A percentile compares a stretch with the other conserved stretches of the same genome.
These are phyloP conservation scores for Seriola aureovittata DNA, from an alignment of 2,113 vertebrate species.

Conservation along the genomic window DNA sequence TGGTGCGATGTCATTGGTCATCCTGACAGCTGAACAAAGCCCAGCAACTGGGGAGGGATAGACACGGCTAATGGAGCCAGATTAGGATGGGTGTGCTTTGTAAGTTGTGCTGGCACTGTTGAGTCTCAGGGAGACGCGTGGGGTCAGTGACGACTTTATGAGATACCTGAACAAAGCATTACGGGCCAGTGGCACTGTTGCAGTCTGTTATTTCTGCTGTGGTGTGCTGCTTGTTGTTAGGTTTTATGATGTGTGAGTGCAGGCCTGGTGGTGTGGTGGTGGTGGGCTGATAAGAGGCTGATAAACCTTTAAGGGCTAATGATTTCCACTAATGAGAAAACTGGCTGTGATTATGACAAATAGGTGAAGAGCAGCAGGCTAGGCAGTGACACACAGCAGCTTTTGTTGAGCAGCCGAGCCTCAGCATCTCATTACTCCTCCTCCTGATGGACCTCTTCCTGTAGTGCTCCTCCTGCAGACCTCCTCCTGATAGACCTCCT, in stretches of 20 bases:
- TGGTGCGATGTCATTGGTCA: constrained; percentile 81
- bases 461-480: constrained; percentile 57
- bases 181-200: constrained; percentile 71
- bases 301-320: constrained; percentile 95
- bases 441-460: constrained; percentile 81
- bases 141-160: constrained; percentile 55
- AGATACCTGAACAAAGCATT: constrained; percentile 84
- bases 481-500: constrained; percentile 22
- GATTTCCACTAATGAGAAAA: constrained; percentile 98
- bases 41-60: constrained; percentile 71
- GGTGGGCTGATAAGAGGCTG: constrained; percentile 81
- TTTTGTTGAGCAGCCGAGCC: constrained; percentile 90
- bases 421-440: constrained; percentile 94
- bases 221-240: constrained; percentile 9
- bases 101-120: constrained; percentile 70
- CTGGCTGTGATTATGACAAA: constrained; percentile 96
- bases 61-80: constrained; percentile 75
- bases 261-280: constrained; percentile 52
- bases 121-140: constrained; percentile 65
- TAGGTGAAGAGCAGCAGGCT: constrained; percentile 94
- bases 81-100: constrained; percentile 79
- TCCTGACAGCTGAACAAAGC: constrained; percentile 86
- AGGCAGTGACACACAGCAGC: constrained; percentile 94
- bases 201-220: constrained; percentile 19
- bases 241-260: constrained; percentile 33